Percentiles rank a stretch among this genome's conserved stretches.
Conservation (phyloP, 2,888 invertebrate species). For the Allophyes oxyacanthae region DNA sequence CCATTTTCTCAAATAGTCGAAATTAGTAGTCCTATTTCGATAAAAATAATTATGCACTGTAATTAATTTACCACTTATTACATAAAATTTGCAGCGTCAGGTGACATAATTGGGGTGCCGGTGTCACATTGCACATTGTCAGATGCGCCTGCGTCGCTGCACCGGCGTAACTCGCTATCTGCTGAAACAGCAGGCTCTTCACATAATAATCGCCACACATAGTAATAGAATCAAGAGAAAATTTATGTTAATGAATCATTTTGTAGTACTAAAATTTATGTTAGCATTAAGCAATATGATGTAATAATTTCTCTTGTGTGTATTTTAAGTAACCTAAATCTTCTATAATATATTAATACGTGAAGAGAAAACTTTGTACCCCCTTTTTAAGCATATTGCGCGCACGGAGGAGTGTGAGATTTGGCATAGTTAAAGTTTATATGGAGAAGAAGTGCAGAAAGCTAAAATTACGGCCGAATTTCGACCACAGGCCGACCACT, state of each 20-base stretch:
- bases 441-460: no score
- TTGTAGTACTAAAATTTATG: no score
- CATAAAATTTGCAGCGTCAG: slow-evolving; percentile 21
- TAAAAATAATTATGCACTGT: background rate
- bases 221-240: background rate
- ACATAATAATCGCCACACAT: background rate
- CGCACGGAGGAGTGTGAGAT: no score
- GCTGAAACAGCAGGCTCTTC: slow-evolving; percentile 9
- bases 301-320: background rate
- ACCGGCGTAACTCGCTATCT: background rate
- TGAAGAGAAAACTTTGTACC: no score
- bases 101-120: slow-evolving; percentile 10
- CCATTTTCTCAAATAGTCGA: no score
- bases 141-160: slow-evolving; percentile 19
- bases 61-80: background rate
- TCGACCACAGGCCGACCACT: no score
- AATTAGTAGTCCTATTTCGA: background rate
- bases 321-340: no score
- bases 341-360: no score
- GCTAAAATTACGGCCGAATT: no score
- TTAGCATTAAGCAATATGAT: background rate
- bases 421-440: no score
- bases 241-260: no score
- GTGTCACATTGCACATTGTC: slow-evolving; percentile 24
- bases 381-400: no score